Base-by-base conservation (phyloP, 1,140 invertebrate species). In the Magallana gigas region DNA sequence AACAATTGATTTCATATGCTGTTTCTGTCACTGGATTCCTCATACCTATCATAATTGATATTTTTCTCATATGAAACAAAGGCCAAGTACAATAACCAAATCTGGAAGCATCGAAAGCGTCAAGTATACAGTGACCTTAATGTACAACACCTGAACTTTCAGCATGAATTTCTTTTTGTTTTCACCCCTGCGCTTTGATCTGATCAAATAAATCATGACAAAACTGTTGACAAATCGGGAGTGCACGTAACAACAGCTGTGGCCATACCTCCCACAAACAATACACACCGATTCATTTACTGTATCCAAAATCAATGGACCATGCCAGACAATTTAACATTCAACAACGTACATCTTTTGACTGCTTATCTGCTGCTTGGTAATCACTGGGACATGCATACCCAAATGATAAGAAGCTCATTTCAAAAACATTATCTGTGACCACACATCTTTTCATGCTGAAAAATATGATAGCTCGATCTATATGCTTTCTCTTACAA, bases 131-230 rank as follows among this genome's bases (percentile, higher is more conserved):
- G 36, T 5, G 36, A 48, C 36, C 2, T 2, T 48, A 48, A 48
- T 48, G 3, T 48, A 0, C 0, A 48, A 48, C 36, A 48, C 36
- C 36, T 48, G 36, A 48, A 48, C 36, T 48, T 4, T 48, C 2
- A 48, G 36, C 36, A 48, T 48, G 5, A 48, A 48, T 5, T 48
- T 48, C 36, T 48, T 48, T 48, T 48, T 48, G 36, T 48, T 48
- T 48, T 76, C 68, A 29, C 18, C 23, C 23, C 8, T 76, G 14
- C 3, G 36, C 68, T 76, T 9, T 29, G 36, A 48, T 48, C 36
- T 48, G 36, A 48, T 48, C 36, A 48, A 76, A 76, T 76, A 76
- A 76, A 76, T 76, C 68, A 76, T 76, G 68, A 36, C 16, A 76
- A 12, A 48, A 23, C 68, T 23, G 36, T 76, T 76, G 68, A 76